phyloP scores from a whole-genome alignment of 2,113 vertebrate genomes.

The Aplodontia rufa region DNA sequence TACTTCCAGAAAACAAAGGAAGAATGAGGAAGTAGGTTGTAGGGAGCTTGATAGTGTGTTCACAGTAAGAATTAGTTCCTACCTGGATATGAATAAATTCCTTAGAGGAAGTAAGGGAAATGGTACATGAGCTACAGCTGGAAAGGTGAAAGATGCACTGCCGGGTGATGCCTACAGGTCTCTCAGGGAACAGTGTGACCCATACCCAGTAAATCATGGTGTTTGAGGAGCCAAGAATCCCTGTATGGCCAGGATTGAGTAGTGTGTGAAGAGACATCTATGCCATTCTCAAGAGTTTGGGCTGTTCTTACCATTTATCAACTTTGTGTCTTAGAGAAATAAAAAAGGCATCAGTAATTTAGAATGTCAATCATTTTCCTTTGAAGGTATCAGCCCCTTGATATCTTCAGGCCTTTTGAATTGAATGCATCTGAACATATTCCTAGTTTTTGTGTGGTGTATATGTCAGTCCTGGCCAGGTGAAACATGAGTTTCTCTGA shows the following conservation, averaged over 20 bases:
- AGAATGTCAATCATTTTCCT: neutral
- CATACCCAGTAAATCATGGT: too few species aligned
- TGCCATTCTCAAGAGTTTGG: too few species aligned
- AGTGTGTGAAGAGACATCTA: neutral
- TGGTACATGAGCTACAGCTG: neutral
- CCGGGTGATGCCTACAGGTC: neutral
- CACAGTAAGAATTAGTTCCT: too few species aligned
- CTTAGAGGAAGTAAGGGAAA: neutral
- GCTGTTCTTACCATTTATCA: neutral
- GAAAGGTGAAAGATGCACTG: neutral
- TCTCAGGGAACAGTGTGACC: neutral
- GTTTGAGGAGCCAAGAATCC: neutral
- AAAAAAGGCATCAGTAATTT: neutral
- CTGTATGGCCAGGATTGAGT: neutral
- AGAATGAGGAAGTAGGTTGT: accelerated
- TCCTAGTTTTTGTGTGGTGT: accelerated
- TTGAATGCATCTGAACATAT: neutral
- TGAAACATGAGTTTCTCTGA: neutral
- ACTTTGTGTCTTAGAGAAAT: neutral
- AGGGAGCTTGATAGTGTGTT: neutral
- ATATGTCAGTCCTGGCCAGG: neutral
- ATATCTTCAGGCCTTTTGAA: neutral
- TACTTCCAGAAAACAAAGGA: neutral
- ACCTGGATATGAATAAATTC: neutral
- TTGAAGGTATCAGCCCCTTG: neutral